Evolutionary conservation across 2,888 invertebrate species (phyloP), one percentile per base, ranked within the genome.

Genomic region (Netelia fuscicornis): DNA sequence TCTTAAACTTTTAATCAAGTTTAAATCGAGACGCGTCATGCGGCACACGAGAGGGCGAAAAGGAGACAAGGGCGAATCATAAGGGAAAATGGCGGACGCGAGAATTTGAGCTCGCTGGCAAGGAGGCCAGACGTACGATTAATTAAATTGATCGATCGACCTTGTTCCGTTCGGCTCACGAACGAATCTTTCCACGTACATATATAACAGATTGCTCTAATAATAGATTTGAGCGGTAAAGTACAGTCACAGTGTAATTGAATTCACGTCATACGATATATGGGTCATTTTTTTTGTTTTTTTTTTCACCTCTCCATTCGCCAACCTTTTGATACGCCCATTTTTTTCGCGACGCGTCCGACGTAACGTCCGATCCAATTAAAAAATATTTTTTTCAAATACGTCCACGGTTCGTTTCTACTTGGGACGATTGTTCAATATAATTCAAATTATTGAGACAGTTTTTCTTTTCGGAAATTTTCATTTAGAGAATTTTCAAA

Each of bases 141-240:
- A 84, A 84, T 84, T 84, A 84, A 84, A 78, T 84, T 81, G 84
- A 84, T 84, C 84, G 84, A 81, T 81, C 77, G 81, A 81, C 84
- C 84, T 84, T 81, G 84, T 81, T 74, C 60, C 68, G 77, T 77
- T 60, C 74, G 62, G 48, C 52, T 56, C 13, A 62, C 56, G 23
- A 67, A 78, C 67, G 72, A 78, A 72, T 83, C 60, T 64, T 68
- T 64, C 17, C 54, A 13, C 9, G 23, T 52, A 54, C 20, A 56
- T 77, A 25, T 62, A 70, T 70, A 75, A 71, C 65, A 72, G 48
- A 77, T 77, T 67, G 56, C 71, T 72, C 76, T 72, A 83, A 83
- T 83, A 83, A 77, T 83, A 83, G 65, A 76, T 77, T 77, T 82
- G 23, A 70, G 42, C 37, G 62, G 44, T 65, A 64, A 64, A 60